phyloP scores from a whole-genome alignment of 2,888 invertebrate genomes.

The Cremastinae sp. region DNA sequence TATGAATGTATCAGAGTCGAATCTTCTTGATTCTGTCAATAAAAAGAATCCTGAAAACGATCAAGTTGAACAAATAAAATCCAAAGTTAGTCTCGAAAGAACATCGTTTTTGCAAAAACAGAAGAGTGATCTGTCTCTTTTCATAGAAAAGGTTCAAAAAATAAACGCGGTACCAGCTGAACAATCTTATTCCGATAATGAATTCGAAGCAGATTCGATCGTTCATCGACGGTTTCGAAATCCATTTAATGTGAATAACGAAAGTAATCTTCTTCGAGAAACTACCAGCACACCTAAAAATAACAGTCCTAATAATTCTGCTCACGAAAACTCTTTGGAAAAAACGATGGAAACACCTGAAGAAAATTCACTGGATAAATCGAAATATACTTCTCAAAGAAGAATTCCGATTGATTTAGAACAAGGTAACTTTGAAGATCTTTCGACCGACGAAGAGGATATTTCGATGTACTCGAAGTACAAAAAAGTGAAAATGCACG shows the following conservation, averaged over 20 bases:
- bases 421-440: too few relatives aligned
- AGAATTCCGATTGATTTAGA: too few relatives aligned
- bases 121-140: constrained; percentile 70
- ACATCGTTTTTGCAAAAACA: constrained; percentile 36
- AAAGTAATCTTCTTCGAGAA: constrained; percentile 16
- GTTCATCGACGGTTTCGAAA: constrained; percentile 41
- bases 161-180: constrained; percentile 64
- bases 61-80: too few relatives aligned
- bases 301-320: too few relatives aligned
- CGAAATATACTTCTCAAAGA: too few relatives aligned
- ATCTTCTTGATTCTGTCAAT: too few relatives aligned
- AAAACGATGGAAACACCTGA: too few relatives aligned
- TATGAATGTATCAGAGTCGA: too few relatives aligned
- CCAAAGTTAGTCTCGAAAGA: constrained; percentile 12
- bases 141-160: constrained; percentile 69
- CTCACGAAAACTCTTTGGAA: too few relatives aligned
- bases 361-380: too few relatives aligned
- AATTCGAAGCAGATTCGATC: constrained; percentile 23
- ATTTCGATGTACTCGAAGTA: constrained; percentile 75
- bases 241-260: constrained; percentile 48
- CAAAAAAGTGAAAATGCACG: constrained; percentile 65
- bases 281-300: constrained; percentile 16
- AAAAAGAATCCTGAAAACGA: too few relatives aligned
- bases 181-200: constrained; percentile 53
- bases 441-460: constrained; percentile 16